A percentile compares a stretch with the other conserved stretches of the same genome.
Evolutionary conservation across 2,888 invertebrate species (phyloP).

Genomic region (Noctua janthina): DNA sequence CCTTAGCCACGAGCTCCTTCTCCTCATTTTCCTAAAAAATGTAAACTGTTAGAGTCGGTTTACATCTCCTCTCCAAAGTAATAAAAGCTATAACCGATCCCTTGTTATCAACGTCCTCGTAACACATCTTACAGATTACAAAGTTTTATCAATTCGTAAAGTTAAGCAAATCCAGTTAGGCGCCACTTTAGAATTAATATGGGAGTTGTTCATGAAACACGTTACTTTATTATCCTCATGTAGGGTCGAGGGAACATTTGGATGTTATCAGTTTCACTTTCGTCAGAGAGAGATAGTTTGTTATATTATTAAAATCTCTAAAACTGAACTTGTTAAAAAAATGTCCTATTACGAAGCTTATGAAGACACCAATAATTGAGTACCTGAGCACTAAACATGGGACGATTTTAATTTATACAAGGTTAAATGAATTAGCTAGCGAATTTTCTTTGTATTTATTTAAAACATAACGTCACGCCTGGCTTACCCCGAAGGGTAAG

Average conservation of each 20-base stretch:
- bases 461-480: not conserved
- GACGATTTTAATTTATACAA: too few species aligned
- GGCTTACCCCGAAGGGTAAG: not conserved
- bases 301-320: not conserved
- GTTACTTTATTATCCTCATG: not conserved
- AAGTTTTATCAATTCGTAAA: constrained; percentile 51
- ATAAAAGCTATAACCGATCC: not conserved
- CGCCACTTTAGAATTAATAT: constrained; percentile 28
- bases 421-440: too few species aligned
- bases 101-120: constrained; percentile 17
- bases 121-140: constrained; percentile 35
- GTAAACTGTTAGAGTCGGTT: not conserved
- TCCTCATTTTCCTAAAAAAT: not conserved
- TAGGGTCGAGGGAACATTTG: not conserved
- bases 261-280: not conserved
- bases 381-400: not conserved
- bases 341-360: too few species aligned
- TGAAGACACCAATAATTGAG: not conserved
- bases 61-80: not conserved
- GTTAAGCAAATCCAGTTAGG: constrained; percentile 33
- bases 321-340: not conserved
- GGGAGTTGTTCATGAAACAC: constrained; percentile 12
- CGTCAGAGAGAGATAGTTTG: not conserved
- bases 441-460: too few species aligned
- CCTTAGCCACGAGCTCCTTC: not conserved